These are phyloP conservation scores for Amphiprion percula DNA, from an alignment of 2,113 vertebrate genomes.

Conservation along the genomic window DNA sequence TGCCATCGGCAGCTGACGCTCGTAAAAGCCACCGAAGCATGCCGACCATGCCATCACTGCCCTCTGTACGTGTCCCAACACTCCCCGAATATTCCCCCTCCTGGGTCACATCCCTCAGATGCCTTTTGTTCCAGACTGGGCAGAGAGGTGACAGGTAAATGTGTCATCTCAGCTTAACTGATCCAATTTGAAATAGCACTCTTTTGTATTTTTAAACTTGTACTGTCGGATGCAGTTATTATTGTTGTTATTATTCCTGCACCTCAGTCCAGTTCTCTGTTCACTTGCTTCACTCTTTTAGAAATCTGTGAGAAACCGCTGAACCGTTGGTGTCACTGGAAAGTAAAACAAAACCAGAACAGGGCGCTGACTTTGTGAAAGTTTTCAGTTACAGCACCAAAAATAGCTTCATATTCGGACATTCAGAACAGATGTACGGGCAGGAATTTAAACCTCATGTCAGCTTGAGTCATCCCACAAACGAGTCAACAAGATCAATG, in stretches of 20 bases:
- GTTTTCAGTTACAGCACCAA: slow-evolving; percentile 20
- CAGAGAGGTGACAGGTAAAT: slow-evolving; percentile 50
- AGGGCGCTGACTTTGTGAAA: slow-evolving; percentile 12
- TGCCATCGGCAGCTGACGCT: slow-evolving; percentile 66
- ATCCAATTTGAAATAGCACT: neutral
- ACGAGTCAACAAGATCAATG: slow-evolving; percentile 24
- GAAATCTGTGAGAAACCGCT: neutral
- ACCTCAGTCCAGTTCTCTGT: neutral
- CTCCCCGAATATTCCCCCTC: slow-evolving; percentile 35
- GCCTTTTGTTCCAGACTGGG: slow-evolving; percentile 8
- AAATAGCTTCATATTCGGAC: slow-evolving; percentile 33
- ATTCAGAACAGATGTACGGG: slow-evolving; percentile 34
- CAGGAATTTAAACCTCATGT: slow-evolving; percentile 32
- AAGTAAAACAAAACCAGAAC: slow-evolving; percentile 25
- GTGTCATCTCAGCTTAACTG: slow-evolving; percentile 8
- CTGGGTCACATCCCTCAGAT: slow-evolving; percentile 30
- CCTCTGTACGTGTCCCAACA: slow-evolving; percentile 59
- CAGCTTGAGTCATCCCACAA: slow-evolving; percentile 25
- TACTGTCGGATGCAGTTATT: neutral
- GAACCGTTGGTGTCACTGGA: slow-evolving; percentile 11
- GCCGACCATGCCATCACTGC: slow-evolving; percentile 67
- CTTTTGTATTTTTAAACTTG: too few species aligned
- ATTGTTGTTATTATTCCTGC: neutral
- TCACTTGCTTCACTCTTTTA: neutral
- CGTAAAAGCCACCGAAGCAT: slow-evolving; percentile 59